Percentiles rank a stretch among this genome's conserved stretches.
Conservation (phyloP, 2,113 vertebrate genomes). For the Neofelis nebulosa region DNA sequence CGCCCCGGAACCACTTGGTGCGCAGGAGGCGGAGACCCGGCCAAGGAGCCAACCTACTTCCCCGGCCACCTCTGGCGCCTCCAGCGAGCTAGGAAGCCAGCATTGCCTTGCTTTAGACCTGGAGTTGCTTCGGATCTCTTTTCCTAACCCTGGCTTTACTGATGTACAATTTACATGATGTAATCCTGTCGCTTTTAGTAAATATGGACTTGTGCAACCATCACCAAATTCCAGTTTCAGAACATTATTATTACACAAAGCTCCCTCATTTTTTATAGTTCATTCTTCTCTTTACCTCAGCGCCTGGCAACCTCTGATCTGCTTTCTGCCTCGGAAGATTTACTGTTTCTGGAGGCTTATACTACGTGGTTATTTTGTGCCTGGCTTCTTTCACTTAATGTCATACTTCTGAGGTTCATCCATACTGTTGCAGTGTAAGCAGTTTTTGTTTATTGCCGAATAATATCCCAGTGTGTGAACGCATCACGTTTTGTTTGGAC, state of each 20-base stretch:
- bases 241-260: background rate
- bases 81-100: rapidly evolving
- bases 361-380: background rate
- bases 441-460: background rate
- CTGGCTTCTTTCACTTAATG: background rate
- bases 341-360: background rate
- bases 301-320: background rate
- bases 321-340: background rate
- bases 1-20: rapidly evolving
- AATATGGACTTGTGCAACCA: background rate
- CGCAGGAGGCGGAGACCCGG: background rate
- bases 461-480: background rate
- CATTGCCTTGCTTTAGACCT: background rate
- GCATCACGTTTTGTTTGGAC: background rate
- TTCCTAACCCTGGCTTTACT: background rate
- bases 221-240: background rate
- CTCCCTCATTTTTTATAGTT: background rate
- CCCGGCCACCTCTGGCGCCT: background rate
- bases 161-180: background rate
- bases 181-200: background rate
- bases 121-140: background rate
- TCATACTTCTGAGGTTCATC: background rate
- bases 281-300: background rate
- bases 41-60: rapidly evolving
- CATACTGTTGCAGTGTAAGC: background rate